Percentiles rank a stretch among this genome's conserved stretches.
These are phyloP conservation scores for Microdon myrmicae DNA, from an alignment of 2,888 invertebrate genomes.

Conservation along the genomic window DNA sequence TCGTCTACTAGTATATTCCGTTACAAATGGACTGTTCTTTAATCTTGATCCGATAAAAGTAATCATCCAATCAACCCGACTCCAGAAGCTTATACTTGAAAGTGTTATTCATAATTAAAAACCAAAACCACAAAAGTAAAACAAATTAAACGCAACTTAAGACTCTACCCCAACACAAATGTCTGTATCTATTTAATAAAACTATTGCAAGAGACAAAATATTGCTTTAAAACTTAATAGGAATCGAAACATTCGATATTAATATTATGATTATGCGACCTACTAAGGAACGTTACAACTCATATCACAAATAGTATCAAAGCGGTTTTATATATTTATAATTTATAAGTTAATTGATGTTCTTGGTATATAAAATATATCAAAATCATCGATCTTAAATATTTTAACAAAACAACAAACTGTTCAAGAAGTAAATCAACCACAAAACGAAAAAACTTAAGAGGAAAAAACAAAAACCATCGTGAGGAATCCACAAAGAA, in stretches of 20 bases:
- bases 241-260: slow-evolving; percentile 39
- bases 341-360: slow-evolving; percentile 15
- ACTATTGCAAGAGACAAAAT: slow-evolving; percentile 41
- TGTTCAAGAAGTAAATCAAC: slow-evolving; percentile 19
- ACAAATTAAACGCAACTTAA: slow-evolving; percentile 20
- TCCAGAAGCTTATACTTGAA: background rate
- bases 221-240: slow-evolving; percentile 30
- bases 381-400: slow-evolving; percentile 10
- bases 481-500: slow-evolving; percentile 7
- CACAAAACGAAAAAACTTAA: background rate
- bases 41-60: slow-evolving; percentile 27
- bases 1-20: too few species aligned
- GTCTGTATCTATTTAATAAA: slow-evolving; percentile 3
- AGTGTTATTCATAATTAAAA: slow-evolving; percentile 3
- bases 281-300: slow-evolving; percentile 49
- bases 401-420: slow-evolving; percentile 31
- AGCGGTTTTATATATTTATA: slow-evolving; percentile 37
- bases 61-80: too few species aligned
- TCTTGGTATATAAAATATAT: too few species aligned
- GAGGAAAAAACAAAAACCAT: background rate
- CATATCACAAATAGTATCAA: slow-evolving; percentile 44
- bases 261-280: slow-evolving; percentile 39
- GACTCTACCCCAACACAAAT: slow-evolving; percentile 20
- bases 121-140: slow-evolving; percentile 7
- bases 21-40: background rate